Base-by-base conservation (phyloP, 2,888 invertebrate genomes). In the Muscina levida region DNA sequence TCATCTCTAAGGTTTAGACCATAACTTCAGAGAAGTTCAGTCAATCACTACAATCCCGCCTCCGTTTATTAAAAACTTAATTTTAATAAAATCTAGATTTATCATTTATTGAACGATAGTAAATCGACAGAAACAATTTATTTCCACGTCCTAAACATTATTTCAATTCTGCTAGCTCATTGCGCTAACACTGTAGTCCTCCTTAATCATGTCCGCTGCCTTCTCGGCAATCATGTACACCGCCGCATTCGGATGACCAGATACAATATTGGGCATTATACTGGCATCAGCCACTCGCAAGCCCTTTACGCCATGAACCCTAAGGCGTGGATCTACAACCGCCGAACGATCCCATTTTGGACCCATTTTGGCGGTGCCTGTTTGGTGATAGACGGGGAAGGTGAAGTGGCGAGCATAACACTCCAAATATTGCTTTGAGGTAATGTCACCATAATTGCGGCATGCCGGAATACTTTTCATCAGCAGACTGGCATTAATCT, bases 341-440 rank as follows among this genome's bases (percentile, higher is more conserved):
- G 94, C 93, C 0, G 90, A 88, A 0, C 92, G 91, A 87, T 94
- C 94, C 0, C 86, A 88, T 24, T 85, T 86, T 0, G 94, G 93
- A 0, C 94, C 94, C 94, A 94, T 94, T 84, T 93, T 93, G 80
- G 92, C 92, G 0, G 94, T 94, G 0, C 93, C 93, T 22, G 91
- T 89, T 37, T 94, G 94, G 84, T 94, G 94, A 84, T 94, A 93
- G 85, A 93, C 91, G 74, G 94, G 93, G 13, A 92, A 91, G 0
- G 94, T 93, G 51, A 93, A 88, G 78, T 93, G 92, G n/a, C 92
- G 91, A 4, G 93, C 90, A 22, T 93, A 93, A 86, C 94, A 94
- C 67, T 93, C 92, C 93, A 93, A 94, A 85, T 94, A 94, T 26
- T 91, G 92, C 82, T 93, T 93, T 2, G 92, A 91, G 39, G 71